Evolutionary conservation across 2,888 invertebrate species (phyloP).

Genomic region (Aleiodes alternator): DNA sequence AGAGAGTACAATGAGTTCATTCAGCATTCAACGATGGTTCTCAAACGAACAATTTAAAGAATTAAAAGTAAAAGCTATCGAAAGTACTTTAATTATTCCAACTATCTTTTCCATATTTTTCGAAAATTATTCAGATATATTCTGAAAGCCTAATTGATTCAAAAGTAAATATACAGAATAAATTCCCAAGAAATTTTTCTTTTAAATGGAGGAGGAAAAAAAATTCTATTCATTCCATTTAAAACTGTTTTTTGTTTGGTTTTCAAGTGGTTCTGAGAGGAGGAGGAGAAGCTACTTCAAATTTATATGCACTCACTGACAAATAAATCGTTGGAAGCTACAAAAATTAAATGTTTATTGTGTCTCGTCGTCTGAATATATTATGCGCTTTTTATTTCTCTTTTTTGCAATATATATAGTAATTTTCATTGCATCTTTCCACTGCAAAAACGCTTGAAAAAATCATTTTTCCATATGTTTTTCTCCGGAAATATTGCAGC

Average conservation of each 20-base stretch:
- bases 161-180: background rate
- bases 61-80: background rate
- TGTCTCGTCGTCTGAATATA: background rate
- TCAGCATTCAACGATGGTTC: slow-evolving; percentile 60
- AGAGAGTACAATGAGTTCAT: slow-evolving; percentile 68
- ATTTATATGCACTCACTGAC: slow-evolving; percentile 21
- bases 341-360: background rate
- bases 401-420: background rate
- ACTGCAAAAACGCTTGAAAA: background rate
- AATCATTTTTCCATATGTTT: no score
- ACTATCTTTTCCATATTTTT: slow-evolving; percentile 20
- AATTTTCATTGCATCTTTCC: background rate
- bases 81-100: slow-evolving; percentile 33
- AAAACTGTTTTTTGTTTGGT: background rate
- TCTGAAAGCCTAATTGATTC: slow-evolving; percentile 1
- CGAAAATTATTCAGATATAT: slow-evolving; percentile 13
- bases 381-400: background rate
- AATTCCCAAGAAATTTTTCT: background rate
- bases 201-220: background rate
- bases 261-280: background rate
- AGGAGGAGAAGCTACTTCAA: background rate
- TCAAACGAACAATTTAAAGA: slow-evolving; percentile 39
- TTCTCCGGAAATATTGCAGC: no score
- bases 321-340: slow-evolving; percentile 20
- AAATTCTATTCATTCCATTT: background rate